A percentile compares a stretch with the other conserved stretches of the same genome.
phyloP scores from a whole-genome alignment of 2,888 invertebrate genomes.

The Julus scandinavius region DNA sequence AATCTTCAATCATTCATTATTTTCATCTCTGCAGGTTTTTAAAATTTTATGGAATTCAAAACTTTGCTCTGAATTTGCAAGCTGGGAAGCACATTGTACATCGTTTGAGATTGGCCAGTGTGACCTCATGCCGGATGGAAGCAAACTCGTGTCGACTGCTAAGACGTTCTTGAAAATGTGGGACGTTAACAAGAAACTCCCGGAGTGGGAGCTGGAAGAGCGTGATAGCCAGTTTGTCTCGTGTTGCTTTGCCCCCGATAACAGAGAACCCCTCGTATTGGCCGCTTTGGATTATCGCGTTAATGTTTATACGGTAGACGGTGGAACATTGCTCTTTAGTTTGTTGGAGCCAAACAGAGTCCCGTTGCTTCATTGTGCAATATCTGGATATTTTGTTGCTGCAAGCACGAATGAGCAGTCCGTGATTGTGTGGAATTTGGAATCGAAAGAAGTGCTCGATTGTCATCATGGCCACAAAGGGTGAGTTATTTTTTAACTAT shows the following conservation, averaged over 20 bases:
- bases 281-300: constrained; percentile 72
- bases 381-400: constrained; percentile 56
- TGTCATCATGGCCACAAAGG: constrained; percentile 57
- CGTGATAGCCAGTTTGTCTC: constrained; percentile 15
- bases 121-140: constrained; percentile 51
- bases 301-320: constrained; percentile 71
- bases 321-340: constrained; percentile 53
- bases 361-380: constrained; percentile 31
- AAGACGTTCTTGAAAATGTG: constrained; percentile 56
- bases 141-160: constrained; percentile 54
- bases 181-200: constrained; percentile 48
- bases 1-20: too few species aligned
- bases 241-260: constrained; percentile 62
- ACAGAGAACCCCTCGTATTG: constrained; percentile 69
- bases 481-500: constrained; percentile 19
- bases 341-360: constrained; percentile 39
- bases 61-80: constrained; percentile 55
- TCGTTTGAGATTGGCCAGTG: constrained; percentile 58
- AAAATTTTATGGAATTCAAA: constrained; percentile 4
- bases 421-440: constrained; percentile 57
- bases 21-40: neutral
- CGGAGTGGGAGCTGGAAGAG: constrained; percentile 48
- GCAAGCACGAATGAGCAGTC: constrained; percentile 58
- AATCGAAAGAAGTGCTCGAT: constrained; percentile 54
- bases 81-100: constrained; percentile 56